Evolutionary conservation across 1,140 invertebrate genomes (phyloP), one percentile per base, ranked within the genome.

Genomic region (Monomorium pharaonis): DNA sequence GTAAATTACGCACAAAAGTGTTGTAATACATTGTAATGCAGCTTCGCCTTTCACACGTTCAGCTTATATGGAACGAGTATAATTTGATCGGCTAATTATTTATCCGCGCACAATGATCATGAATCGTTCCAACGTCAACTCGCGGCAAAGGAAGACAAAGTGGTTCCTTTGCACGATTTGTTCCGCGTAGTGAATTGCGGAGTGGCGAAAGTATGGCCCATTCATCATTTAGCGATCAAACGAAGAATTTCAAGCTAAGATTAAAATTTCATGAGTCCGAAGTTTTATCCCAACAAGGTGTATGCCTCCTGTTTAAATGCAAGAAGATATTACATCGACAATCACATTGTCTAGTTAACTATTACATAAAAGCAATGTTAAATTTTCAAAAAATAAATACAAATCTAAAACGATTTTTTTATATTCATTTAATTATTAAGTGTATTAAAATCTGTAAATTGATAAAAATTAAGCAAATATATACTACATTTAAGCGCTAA

Each of bases 261-360:
- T 85, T 42, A 80, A 80, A 80, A 49, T 78, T 85, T 85, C 83
- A 85, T 78, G 12, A 85, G 18, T 14, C 44, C n/a, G 2, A 56
- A 56, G 30, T 54, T 85, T 67, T 67, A 47, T 67, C 33, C 47
- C 44, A 27, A n/a, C 7, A 18, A 42, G 12, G 37, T 30, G 27
- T 37, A 21, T 10, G 21, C 37, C 42, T 44, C 10, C 47, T 18
- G 58, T 54, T 54, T 21, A 51, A 54, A 69, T 16, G n/a, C 10
- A 2, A 7, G 4, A 81, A 24, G 18, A 56, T 33, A 58, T 37
- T 42, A 14, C 21, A 37, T 65, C 33, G n/a, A 21, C 10, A 44
- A 70, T 80, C 10, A n/a, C n/a, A n/a, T n/a, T n/a, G 10, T 76
- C 24, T 33, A 33, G 16, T 27, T 49, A 27, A 0, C 58, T 51